A percentile compares a stretch with the other conserved stretches of the same genome.
These are phyloP conservation scores for Lamprotornis superbus DNA, from an alignment of 2,113 vertebrate species.

Conservation along the genomic window DNA sequence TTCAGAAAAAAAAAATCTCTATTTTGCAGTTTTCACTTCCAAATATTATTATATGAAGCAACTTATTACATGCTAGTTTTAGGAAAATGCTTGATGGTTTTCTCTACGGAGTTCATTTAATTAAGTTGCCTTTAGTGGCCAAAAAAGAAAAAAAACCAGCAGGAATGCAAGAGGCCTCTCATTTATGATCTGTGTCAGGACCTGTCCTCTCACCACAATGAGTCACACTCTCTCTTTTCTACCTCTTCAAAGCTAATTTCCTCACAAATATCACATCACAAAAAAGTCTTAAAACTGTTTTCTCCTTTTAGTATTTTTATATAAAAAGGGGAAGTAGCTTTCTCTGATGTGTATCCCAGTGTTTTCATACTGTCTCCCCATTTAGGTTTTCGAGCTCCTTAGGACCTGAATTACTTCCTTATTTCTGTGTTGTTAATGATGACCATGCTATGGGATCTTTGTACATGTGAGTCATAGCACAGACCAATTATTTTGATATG, in stretches of 20 bases:
- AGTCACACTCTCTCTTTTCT: background rate
- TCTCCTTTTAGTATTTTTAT: background rate
- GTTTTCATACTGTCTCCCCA: background rate
- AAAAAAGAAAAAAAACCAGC: background rate
- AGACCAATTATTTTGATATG: slow-evolving; percentile 23
- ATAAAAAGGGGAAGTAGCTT: background rate
- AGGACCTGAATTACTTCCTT: background rate
- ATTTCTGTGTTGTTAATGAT: background rate
- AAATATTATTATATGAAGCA: background rate
- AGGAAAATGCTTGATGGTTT: background rate
- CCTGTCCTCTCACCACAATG: background rate
- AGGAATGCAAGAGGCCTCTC: background rate
- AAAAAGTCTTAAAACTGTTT: background rate
- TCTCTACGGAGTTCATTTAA: background rate
- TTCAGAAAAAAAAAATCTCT: background rate
- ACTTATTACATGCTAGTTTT: background rate
- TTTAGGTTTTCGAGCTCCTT: background rate
- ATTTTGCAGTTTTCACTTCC: background rate
- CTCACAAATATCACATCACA: background rate
- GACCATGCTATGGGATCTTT: background rate
- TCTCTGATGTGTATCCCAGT: background rate
- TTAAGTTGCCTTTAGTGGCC: background rate
- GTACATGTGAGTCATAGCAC: background rate
- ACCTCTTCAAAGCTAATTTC: background rate
- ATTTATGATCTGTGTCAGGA: background rate